These are phyloP conservation scores for Turritopsis rubra DNA, from an alignment of 30 jellyfish, hydroid and myxozoan species.

Conservation along the genomic window DNA sequence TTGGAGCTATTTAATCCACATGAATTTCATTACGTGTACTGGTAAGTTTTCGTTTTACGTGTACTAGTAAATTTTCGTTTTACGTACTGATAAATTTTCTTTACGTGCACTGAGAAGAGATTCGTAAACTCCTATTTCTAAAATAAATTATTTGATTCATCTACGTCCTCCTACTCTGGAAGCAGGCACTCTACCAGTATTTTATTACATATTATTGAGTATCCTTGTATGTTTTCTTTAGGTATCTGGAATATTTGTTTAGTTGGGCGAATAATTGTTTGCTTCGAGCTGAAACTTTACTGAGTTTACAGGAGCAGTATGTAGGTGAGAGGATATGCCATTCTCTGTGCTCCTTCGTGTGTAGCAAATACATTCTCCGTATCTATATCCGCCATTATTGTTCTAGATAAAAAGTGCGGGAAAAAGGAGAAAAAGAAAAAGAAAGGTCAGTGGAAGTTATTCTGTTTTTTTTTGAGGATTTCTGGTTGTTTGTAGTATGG, in stretches of 20 bases:
- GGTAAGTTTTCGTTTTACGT: constrained; percentile 38
- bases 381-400: background rate
- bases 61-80: no score
- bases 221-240: no score
- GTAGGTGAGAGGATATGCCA: constrained; percentile 42
- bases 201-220: no score
- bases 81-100: no score
- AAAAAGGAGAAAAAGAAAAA: constrained; percentile 69
- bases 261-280: constrained; percentile 91
- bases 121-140: background rate
- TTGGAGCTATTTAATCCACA: constrained; percentile 83
- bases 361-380: background rate
- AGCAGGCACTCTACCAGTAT: no score
- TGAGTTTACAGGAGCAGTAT: constrained; percentile 67
- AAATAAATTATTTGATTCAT: no score
- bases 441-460: no score
- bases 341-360: background rate
- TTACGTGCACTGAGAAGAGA: background rate
- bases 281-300: constrained; percentile 73
- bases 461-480: background rate
- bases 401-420: constrained; percentile 53
- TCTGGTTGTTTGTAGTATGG: background rate
- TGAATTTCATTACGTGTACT: constrained; percentile 82
- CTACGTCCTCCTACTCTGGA: no score
- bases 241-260: constrained; percentile 68